phyloP scores from a whole-genome alignment of 2,888 invertebrate species.

The Unio delphinus region DNA sequence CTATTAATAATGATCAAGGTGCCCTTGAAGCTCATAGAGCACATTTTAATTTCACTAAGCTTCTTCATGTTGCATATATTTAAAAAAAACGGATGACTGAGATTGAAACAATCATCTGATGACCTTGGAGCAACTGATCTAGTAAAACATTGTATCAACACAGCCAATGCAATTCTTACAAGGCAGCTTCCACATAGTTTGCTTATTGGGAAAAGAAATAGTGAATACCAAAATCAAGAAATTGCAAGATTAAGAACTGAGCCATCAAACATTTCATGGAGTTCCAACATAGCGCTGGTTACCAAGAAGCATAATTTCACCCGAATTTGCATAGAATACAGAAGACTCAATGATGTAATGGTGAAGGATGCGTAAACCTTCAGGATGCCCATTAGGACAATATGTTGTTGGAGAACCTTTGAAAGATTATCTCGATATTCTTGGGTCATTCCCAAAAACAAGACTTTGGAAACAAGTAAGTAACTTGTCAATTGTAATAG shows the following conservation, averaged over 20 bases:
- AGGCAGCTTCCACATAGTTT: conserved; percentile 14
- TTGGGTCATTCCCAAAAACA: too few relatives aligned
- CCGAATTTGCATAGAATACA: conserved; percentile 34
- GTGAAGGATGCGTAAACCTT: conserved; percentile 26
- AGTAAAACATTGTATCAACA: conserved; percentile 17
- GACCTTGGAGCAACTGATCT: conserved; percentile 1
- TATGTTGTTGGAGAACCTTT: too few relatives aligned
- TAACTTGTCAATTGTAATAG: conserved; percentile 10
- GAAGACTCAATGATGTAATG: conserved; percentile 24
- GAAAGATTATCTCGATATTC: too few relatives aligned
- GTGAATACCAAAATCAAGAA: conserved; percentile 19
- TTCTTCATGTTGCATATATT: too few relatives aligned
- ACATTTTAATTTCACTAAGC: too few relatives aligned
- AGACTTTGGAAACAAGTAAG: too few relatives aligned
- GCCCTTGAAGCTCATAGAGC: too few relatives aligned
- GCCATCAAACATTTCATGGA: conserved; percentile 28
- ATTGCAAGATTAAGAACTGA: conserved; percentile 25
- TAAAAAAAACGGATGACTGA: too few relatives aligned
- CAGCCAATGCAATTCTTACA: conserved; percentile 17
- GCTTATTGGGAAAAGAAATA: conserved; percentile 11
- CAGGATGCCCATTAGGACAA: too few relatives aligned
- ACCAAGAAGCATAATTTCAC: conserved; percentile 21
- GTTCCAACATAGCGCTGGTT: conserved; percentile 25
- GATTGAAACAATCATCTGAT: background rate
- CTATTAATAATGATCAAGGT: too few relatives aligned